Percentiles rank a stretch among this genome's conserved stretches.
These are phyloP conservation scores for Rallus limicola DNA, from an alignment of 2,113 vertebrate species.

Conservation along the genomic window DNA sequence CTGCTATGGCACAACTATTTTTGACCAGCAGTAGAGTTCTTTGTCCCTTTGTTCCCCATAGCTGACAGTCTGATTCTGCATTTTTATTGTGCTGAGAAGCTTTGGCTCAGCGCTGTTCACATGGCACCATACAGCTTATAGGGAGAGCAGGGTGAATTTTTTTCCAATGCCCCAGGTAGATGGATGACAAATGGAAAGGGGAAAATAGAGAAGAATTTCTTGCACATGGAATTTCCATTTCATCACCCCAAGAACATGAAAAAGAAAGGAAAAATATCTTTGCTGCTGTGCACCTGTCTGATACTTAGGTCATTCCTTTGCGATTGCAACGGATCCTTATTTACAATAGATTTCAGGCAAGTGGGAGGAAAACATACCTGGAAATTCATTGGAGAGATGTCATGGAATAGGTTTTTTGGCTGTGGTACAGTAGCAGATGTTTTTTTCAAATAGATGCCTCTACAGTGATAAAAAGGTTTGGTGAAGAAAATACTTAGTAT, in stretches of 20 bases:
- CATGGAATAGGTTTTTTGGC: background rate
- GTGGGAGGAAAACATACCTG: conserved; percentile 9
- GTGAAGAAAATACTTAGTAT: background rate
- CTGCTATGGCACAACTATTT: background rate
- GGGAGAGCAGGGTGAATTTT: background rate
- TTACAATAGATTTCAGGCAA: background rate
- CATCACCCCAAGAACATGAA: background rate
- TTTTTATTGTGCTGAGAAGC: background rate
- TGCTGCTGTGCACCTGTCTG: background rate
- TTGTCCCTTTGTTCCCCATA: background rate
- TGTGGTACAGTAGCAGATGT: background rate
- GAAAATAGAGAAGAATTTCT: background rate
- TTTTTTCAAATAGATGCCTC: conserved; percentile 16
- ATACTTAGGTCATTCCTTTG: background rate
- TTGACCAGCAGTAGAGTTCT: background rate
- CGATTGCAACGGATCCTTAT: background rate
- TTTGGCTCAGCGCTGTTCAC: background rate
- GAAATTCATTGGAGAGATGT: background rate
- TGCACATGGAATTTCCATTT: background rate
- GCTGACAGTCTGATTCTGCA: background rate
- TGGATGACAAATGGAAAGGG: background rate
- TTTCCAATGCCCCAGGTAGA: background rate
- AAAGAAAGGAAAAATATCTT: background rate
- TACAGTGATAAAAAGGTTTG: background rate
- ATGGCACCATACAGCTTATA: background rate